phyloP scores from a whole-genome alignment of 2,888 invertebrate species.

The Branchellion lobata region DNA sequence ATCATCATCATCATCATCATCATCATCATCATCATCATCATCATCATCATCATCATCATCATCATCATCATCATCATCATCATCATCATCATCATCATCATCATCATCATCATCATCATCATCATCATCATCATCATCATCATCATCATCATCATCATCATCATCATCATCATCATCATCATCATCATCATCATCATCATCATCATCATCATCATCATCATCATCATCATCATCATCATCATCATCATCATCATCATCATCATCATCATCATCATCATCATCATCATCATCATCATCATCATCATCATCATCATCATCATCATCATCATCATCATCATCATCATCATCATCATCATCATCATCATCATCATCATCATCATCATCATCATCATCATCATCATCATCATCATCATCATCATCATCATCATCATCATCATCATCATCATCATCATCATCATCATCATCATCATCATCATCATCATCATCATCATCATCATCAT shows the following conservation, averaged over 20 bases:
- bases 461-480: neutral
- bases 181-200: neutral
- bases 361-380: neutral
- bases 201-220: neutral
- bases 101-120: neutral
- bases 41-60: neutral
- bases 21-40: constrained; percentile 14
- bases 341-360: neutral
- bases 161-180: neutral
- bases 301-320: neutral
- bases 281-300: neutral
- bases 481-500: constrained; percentile 33
- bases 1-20: constrained; percentile 13
- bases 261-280: constrained; percentile 1
- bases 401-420: neutral
- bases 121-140: neutral
- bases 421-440: neutral
- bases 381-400: constrained; percentile 5
- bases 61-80: constrained; percentile 2
- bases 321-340: constrained; percentile 28
- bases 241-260: neutral
- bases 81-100: neutral
- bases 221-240: constrained; percentile 3
- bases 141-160: neutral
- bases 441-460: neutral